Percentiles rank a stretch among this genome's conserved stretches.
These are phyloP conservation scores for Crotalus tigris DNA, from an alignment of 2,113 vertebrate genomes.

Conservation along the genomic window DNA sequence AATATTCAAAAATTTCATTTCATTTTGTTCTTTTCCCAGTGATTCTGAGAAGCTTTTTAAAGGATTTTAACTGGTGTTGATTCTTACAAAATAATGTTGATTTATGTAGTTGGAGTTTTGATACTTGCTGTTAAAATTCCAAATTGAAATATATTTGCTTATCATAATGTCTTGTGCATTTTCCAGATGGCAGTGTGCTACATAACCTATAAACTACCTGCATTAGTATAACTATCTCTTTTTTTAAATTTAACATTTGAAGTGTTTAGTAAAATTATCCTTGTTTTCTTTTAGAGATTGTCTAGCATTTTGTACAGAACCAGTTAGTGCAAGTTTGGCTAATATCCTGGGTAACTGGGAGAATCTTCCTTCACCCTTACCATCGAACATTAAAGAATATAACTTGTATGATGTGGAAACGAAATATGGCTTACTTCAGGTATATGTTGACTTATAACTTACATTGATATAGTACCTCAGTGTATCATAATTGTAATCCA, in stretches of 20 bases:
- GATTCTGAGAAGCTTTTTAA: not conserved
- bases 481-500: not conserved
- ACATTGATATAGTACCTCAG: not conserved
- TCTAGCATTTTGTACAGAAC: constrained; percentile 97
- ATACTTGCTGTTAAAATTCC: not conserved
- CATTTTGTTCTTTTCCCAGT: not conserved
- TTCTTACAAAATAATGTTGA: not conserved
- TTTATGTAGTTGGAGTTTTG: not conserved
- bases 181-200: not conserved
- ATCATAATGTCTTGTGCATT: not conserved
- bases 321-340: constrained; percentile 94
- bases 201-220: not conserved
- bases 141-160: not conserved
- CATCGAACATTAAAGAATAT: constrained; percentile 92
- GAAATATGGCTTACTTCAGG: constrained; percentile 96
- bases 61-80: not conserved
- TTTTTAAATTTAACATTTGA: not conserved
- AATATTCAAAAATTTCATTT: not conserved
- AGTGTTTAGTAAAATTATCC: not conserved
- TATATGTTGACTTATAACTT: constrained; percentile 60
- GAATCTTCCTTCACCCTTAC: constrained; percentile 88
- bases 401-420: constrained; percentile 96
- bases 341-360: constrained; percentile 95
- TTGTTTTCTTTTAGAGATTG: constrained; percentile 81
- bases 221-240: not conserved